Evolutionary conservation across 2,113 vertebrate species (phyloP).

Genomic region (Oryzias javanicus): DNA sequence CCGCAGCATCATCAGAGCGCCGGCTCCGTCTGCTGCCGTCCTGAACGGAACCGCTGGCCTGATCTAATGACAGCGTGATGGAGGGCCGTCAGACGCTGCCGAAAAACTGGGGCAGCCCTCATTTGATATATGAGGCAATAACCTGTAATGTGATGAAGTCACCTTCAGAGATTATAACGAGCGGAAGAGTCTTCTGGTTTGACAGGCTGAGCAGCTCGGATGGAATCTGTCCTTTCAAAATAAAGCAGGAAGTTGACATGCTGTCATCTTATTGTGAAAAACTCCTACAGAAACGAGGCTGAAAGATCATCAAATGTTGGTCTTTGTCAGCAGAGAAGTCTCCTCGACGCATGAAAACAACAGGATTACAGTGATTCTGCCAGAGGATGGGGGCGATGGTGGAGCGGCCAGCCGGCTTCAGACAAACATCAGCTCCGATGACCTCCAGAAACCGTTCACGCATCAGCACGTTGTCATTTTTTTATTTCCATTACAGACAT

Average conservation of each 20-base stretch:
- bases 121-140: slow-evolving; percentile 84
- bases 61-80: slow-evolving; percentile 85
- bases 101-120: slow-evolving; percentile 60
- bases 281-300: slow-evolving; percentile 20
- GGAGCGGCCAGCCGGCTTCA: too few relatives aligned
- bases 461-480: too few relatives aligned
- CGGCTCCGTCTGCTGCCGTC: slow-evolving; percentile 53
- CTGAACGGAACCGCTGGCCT: slow-evolving; percentile 75
- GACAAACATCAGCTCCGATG: too few relatives aligned
- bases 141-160: slow-evolving; percentile 83
- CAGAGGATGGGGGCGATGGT: too few relatives aligned
- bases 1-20: slow-evolving; percentile 29
- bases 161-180: slow-evolving; percentile 82
- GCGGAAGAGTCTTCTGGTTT: slow-evolving; percentile 77
- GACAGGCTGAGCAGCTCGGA: slow-evolving; percentile 50
- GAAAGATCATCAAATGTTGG: slow-evolving; percentile 23
- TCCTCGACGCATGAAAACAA: too few relatives aligned
- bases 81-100: slow-evolving; percentile 73
- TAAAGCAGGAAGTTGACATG: slow-evolving; percentile 34
- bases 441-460: too few relatives aligned
- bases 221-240: slow-evolving; percentile 32
- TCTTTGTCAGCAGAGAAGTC: too few relatives aligned
- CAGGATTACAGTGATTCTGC: too few relatives aligned
- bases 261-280: slow-evolving; percentile 34
- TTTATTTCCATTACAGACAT: too few relatives aligned